Percentiles rank a stretch among this genome's conserved stretches.
These are phyloP conservation scores for Darevskia mixta DNA, from an alignment of 2,797 vertebrate species.

Conservation along the genomic window DNA sequence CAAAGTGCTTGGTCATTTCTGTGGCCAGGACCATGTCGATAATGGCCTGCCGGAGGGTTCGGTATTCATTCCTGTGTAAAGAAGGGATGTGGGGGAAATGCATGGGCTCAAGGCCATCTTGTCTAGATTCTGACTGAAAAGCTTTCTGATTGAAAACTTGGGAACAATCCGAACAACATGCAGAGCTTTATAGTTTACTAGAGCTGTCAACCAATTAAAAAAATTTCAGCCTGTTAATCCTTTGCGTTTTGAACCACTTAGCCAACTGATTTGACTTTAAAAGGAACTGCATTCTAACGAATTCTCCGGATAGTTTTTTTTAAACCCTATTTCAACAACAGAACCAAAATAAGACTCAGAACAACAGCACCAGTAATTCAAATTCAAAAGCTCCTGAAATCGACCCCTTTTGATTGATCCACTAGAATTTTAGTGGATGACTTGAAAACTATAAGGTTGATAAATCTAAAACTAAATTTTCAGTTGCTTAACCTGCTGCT, in stretches of 20 bases:
- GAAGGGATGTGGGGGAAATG: slow-evolving; percentile 50
- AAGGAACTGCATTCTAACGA: neutral
- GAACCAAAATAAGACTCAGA: neutral
- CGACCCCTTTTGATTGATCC: neutral
- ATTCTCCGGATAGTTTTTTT: neutral
- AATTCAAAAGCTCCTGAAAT: neutral
- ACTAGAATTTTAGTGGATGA: neutral
- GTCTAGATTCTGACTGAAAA: neutral
- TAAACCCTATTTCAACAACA: too few species aligned
- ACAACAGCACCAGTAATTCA: neutral
- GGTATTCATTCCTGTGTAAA: slow-evolving; percentile 91
- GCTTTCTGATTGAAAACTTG: neutral
- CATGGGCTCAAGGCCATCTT: slow-evolving; percentile 42
- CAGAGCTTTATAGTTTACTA: neutral
- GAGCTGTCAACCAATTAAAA: neutral
- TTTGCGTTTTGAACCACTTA: neutral
- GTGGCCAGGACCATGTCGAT: slow-evolving; percentile 99
- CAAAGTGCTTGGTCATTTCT: slow-evolving; percentile 99
- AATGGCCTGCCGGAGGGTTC: slow-evolving; percentile 92
- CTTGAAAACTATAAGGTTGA: too few species aligned
- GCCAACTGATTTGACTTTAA: neutral
- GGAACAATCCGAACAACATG: neutral
- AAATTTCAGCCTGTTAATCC: neutral
- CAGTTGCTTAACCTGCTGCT: neutral
- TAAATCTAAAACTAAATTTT: too few species aligned